Evolutionary conservation across 1,140 invertebrate genomes (phyloP).

Genomic region (Alviniconcha marisindica): DNA sequence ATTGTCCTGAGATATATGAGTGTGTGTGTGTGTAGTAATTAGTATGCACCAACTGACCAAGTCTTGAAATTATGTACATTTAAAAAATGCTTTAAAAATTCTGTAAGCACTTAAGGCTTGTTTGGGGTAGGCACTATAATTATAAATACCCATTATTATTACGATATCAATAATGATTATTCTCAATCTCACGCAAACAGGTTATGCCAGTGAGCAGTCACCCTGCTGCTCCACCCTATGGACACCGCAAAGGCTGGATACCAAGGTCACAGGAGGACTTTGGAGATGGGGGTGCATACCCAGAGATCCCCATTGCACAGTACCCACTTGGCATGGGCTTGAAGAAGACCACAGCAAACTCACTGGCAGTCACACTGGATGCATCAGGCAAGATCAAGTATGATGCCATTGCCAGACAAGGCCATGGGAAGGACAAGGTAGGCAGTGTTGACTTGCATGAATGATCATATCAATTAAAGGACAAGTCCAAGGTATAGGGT

Average conservation of each 20-base stretch:
- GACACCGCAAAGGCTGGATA: conserved; percentile 95
- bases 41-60: too few species aligned
- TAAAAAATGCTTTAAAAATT: neutral
- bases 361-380: conserved; percentile 95
- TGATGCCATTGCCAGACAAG: conserved; percentile 95
- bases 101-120: neutral
- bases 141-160: too few species aligned
- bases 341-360: conserved; percentile 84
- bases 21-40: too few species aligned
- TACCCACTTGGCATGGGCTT: conserved; percentile 92
- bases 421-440: conserved; percentile 96
- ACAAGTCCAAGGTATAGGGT: too few species aligned
- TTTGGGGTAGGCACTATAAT: too few species aligned
- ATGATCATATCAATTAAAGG: too few species aligned
- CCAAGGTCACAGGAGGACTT: conserved; percentile 91
- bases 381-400: conserved; percentile 94
- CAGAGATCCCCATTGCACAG: conserved; percentile 98
- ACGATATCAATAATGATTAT: too few species aligned
- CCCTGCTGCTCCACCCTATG: conserved; percentile 95
- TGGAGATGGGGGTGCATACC: conserved; percentile 98
- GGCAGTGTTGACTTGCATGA: too few species aligned
- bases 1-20: too few species aligned
- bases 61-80: too few species aligned
- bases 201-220: conserved; percentile 86
- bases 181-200: too few species aligned